Evolutionary conservation across 2,113 vertebrate genomes (phyloP).

Genomic region (Micronycteris hirsuta): DNA sequence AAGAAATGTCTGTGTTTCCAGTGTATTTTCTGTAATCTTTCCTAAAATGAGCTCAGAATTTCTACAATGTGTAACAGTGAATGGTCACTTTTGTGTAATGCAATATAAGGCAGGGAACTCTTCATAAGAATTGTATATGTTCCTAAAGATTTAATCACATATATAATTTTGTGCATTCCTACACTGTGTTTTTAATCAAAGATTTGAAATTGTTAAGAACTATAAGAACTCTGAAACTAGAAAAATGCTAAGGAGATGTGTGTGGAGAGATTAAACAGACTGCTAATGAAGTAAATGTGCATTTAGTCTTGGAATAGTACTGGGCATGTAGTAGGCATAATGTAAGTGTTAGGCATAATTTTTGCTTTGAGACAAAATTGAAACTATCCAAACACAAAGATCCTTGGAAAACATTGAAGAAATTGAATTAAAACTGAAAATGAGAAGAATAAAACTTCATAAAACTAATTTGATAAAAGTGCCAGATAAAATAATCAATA

Average conservation of each 20-base stretch:
- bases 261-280: slow-evolving; percentile 33
- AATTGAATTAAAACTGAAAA: slow-evolving; percentile 30
- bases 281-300: background rate
- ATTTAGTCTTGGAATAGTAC: background rate
- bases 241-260: slow-evolving; percentile 14
- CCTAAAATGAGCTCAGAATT: slow-evolving; percentile 25
- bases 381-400: slow-evolving; percentile 34
- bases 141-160: slow-evolving; percentile 57
- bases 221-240: slow-evolving; percentile 27
- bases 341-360: background rate
- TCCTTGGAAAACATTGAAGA: background rate
- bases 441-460: slow-evolving; percentile 30
- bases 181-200: slow-evolving; percentile 46
- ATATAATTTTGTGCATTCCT: slow-evolving; percentile 39
- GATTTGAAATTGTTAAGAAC: slow-evolving; percentile 43
- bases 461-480: slow-evolving; percentile 18
- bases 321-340: background rate
- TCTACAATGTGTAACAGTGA: slow-evolving; percentile 4
- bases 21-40: slow-evolving; percentile 24
- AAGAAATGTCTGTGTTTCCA: slow-evolving; percentile 39
- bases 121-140: background rate
- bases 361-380: slow-evolving; percentile 41
- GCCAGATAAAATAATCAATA: background rate
- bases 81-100: background rate
- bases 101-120: background rate